These are phyloP conservation scores for Passer montanus DNA, from an alignment of 2,113 vertebrate genomes.

Conservation along the genomic window DNA sequence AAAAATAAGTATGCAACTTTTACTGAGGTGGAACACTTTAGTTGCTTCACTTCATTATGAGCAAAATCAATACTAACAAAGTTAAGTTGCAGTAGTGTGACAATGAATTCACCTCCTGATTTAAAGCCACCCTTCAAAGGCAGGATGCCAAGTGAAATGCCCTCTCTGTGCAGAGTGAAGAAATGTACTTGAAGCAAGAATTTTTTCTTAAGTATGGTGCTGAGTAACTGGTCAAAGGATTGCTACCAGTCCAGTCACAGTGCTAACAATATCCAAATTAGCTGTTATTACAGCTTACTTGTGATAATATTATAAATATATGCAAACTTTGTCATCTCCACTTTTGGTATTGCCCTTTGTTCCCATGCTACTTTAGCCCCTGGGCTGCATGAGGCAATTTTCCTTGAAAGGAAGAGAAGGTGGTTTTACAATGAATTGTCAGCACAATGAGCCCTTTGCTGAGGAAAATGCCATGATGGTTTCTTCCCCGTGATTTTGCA, in stretches of 20 bases:
- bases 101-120: not conserved
- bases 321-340: not conserved
- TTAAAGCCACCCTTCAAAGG: not conserved
- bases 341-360: not conserved
- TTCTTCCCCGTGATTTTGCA: not conserved
- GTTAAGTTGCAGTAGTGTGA: not conserved
- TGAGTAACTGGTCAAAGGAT: not conserved
- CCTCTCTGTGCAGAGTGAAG: not conserved
- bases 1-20: not conserved
- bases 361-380: not conserved
- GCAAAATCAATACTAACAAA: not conserved
- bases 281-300: not conserved
- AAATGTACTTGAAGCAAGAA: not conserved
- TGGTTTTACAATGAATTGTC: not conserved
- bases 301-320: not conserved
- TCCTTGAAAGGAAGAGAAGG: not conserved
- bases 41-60: not conserved
- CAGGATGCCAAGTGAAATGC: not conserved
- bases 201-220: not conserved
- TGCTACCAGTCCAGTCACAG: not conserved
- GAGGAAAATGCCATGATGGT: not conserved
- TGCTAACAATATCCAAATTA: not conserved
- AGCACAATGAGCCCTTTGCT: not conserved
- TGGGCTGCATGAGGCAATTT: not conserved
- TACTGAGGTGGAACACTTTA: not conserved